Percentiles rank a stretch among this genome's conserved stretches.
phyloP scores from a whole-genome alignment of 1,140 invertebrate genomes.

The Drosophila ercepeae region DNA sequence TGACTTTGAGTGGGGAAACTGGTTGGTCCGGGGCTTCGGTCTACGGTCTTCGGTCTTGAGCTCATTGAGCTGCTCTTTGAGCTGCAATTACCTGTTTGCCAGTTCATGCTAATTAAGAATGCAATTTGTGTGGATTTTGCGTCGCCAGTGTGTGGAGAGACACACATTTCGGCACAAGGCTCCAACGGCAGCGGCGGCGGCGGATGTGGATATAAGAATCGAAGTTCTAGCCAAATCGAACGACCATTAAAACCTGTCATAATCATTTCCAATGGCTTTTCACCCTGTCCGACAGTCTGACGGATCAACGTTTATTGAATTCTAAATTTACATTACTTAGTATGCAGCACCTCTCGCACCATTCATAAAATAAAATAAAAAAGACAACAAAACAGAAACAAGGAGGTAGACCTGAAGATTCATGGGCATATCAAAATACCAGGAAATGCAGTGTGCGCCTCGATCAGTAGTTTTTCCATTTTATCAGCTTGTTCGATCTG shows the following conservation, averaged over 20 bases:
- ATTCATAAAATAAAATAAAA: constrained; percentile 9
- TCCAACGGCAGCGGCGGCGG: constrained; percentile 2
- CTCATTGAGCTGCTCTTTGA: constrained; percentile 21
- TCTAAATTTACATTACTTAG: constrained; percentile 49
- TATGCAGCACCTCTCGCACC: constrained; percentile 48
- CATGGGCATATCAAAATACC: constrained; percentile 47
- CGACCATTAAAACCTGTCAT: constrained; percentile 37
- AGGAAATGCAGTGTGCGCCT: constrained; percentile 59
- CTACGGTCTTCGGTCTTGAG: constrained; percentile 9
- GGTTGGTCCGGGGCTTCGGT: constrained; percentile 33
- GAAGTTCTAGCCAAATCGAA: constrained; percentile 37
- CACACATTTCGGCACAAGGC: constrained; percentile 47
- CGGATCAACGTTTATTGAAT: constrained; percentile 49
- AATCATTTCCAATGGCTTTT: constrained; percentile 28
- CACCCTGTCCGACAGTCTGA: constrained; percentile 27
- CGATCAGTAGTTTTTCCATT: constrained; percentile 46
- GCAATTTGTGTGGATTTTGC: constrained; percentile 52
- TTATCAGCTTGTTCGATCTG: constrained; percentile 62
- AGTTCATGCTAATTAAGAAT: constrained; percentile 72
- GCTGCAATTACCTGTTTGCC: constrained; percentile 56
- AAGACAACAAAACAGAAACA: background rate
- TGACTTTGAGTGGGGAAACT: constrained; percentile 69
- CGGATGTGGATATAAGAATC: constrained; percentile 30
- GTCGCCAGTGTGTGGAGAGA: background rate
- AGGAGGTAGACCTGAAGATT: background rate